Evolutionary conservation across 2,113 vertebrate species (phyloP).

Genomic region (Tenrec ecaudatus): DNA sequence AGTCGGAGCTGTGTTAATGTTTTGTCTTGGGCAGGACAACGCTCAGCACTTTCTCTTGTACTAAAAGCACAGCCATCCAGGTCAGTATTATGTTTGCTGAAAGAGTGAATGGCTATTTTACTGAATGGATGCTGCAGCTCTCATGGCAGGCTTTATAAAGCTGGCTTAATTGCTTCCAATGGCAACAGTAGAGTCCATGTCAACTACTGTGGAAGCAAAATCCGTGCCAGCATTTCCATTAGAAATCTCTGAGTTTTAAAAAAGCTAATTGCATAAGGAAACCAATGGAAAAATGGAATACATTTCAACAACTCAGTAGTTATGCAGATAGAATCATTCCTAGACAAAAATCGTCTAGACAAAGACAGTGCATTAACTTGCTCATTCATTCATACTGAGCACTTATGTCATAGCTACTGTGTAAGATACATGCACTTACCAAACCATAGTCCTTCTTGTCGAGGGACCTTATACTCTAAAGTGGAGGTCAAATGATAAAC

Average conservation of each 20-base stretch:
- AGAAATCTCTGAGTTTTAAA: constrained; percentile 60
- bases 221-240: constrained; percentile 78
- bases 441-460: neutral
- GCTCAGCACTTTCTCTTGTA: constrained; percentile 22
- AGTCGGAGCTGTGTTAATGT: constrained; percentile 59
- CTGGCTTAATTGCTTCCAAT: constrained; percentile 66
- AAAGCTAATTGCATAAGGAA: constrained; percentile 51
- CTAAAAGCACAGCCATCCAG: constrained; percentile 68
- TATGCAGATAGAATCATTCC: neutral
- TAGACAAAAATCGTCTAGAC: neutral
- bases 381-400: constrained; percentile 15
- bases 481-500: neutral
- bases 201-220: constrained; percentile 79
- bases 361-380: neutral
- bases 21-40: constrained; percentile 41
- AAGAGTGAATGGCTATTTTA: constrained; percentile 70
- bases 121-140: constrained; percentile 67
- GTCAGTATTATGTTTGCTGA: constrained; percentile 69
- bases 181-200: constrained; percentile 73
- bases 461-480: neutral
- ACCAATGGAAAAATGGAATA: constrained; percentile 3
- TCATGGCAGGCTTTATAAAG: constrained; percentile 67
- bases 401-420: neutral
- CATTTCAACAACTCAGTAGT: constrained; percentile 21
- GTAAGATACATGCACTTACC: neutral